Evolutionary conservation across 2,797 vertebrate genomes (phyloP).

Genomic region (Dermochelys coriacea): DNA sequence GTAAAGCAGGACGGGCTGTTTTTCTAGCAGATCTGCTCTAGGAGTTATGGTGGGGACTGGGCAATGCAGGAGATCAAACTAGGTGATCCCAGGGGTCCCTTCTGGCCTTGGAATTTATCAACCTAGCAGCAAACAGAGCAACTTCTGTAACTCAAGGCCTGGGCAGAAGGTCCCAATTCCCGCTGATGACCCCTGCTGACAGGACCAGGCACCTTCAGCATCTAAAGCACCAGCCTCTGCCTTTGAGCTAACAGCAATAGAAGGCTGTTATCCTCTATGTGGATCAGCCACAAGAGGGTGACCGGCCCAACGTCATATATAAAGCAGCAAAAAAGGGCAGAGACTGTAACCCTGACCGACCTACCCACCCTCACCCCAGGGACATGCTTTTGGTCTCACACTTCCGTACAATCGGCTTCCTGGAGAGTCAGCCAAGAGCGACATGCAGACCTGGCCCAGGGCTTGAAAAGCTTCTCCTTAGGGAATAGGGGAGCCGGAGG

Average conservation of each 20-base stretch:
- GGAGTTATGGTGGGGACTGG: not conserved
- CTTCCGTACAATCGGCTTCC: rapidly evolving
- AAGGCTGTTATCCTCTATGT: not conserved
- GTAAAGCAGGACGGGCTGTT: not conserved
- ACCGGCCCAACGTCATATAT: not conserved
- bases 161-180: not conserved
- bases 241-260: not conserved
- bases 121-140: not conserved
- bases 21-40: not conserved
- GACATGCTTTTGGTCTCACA: not conserved
- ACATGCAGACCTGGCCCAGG: not conserved
- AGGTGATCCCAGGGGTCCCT: not conserved
- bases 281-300: not conserved
- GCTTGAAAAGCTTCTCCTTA: not conserved
- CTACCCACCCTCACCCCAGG: too few species aligned
- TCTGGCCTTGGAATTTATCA: not conserved
- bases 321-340: not conserved
- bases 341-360: not conserved
- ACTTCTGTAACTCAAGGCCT: not conserved
- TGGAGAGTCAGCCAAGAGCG: not conserved
- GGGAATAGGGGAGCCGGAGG: not conserved
- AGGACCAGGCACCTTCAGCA: not conserved
- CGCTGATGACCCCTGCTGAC: not conserved
- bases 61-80: too few species aligned
- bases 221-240: not conserved